These are phyloP conservation scores for Albula goreensis DNA, from an alignment of 2,113 vertebrate genomes.

Conservation along the genomic window DNA sequence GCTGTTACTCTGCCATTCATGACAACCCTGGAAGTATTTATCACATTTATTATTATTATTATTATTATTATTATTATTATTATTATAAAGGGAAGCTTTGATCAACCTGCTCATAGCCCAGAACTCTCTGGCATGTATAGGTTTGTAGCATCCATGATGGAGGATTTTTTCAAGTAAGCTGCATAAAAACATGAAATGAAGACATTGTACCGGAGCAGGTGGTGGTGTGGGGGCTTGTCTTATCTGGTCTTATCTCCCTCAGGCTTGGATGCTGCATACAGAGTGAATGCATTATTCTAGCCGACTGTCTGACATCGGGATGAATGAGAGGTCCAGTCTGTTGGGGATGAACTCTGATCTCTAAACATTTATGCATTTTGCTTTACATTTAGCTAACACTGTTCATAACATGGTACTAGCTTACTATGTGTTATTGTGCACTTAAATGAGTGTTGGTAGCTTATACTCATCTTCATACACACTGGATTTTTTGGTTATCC, in stretches of 20 bases:
- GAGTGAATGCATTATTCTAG: slow-evolving; percentile 39
- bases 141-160: not conserved
- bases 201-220: slow-evolving; percentile 48
- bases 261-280: slow-evolving; percentile 33
- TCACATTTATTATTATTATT: not conserved
- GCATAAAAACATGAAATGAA: slow-evolving; percentile 50
- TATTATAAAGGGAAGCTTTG: not conserved
- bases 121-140: not conserved
- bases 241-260: slow-evolving; percentile 5
- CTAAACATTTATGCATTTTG: slow-evolving; percentile 15
- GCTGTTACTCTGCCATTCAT: no score
- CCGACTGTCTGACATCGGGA: slow-evolving; percentile 36
- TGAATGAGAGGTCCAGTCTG: slow-evolving; percentile 28
- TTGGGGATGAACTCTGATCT: slow-evolving; percentile 34
- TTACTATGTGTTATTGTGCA: not conserved
- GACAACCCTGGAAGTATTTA: no score
- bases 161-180: slow-evolving; percentile 30
- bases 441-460: no score
- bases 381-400: not conserved
- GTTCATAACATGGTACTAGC: not conserved
- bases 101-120: slow-evolving; percentile 35
- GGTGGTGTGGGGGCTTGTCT: not conserved
- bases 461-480: no score
- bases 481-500: no score
- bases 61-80: not conserved